Evolutionary conservation across 2,797 vertebrate species (phyloP), one percentile per base, ranked within the genome.

Genomic region (Pygocentrus nattereri): DNA sequence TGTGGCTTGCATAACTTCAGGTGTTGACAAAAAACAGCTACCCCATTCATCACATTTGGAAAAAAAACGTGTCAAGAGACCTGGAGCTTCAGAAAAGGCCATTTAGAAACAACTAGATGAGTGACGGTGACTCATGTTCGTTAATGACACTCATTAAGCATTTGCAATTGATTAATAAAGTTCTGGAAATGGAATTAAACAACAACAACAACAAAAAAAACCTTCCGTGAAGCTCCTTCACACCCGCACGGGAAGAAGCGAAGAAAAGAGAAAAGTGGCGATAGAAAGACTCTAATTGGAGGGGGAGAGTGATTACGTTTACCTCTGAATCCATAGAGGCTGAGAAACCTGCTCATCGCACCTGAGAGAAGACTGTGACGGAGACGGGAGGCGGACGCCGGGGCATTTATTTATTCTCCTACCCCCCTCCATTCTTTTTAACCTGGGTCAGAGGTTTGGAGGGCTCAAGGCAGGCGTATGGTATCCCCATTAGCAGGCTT

Each of bases 401-500:
- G 34, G 65, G 7, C 23, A 27, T 59, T 65, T 65, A 5, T 65
- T 16, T 31, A 15, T 2, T 23, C 7, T 15, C 27, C 2, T 1
- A 0, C 6, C 27, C 62, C 27, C 12, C 16, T 7, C 23, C 59
- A 16, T 12, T 64, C 61, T 11, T 34, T 65, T 65, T 30, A 65
- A 21, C 31, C 11, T 59, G 58, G 58, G 11, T 23, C 58, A 65
- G 62, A 34, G 31, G 13, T 65, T 19, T 34, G 62, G 30, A 34
- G 31, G 38, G 30, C 62, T 34, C 34, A 15, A 41, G 21, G 21
- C 21, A 44, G 19, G 19, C 6, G 16, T 18, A 19, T 38, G 21
- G 68, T 44, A 44, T 27, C n/a, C 68, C 44, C 44, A 70, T 70
- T 70, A 70, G 68, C 41, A 27, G 41, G 12, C 21, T n/a, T 68